Evolutionary conservation across 1,140 invertebrate genomes (phyloP).

Genomic region (Neomicropteryx cornuta): DNA sequence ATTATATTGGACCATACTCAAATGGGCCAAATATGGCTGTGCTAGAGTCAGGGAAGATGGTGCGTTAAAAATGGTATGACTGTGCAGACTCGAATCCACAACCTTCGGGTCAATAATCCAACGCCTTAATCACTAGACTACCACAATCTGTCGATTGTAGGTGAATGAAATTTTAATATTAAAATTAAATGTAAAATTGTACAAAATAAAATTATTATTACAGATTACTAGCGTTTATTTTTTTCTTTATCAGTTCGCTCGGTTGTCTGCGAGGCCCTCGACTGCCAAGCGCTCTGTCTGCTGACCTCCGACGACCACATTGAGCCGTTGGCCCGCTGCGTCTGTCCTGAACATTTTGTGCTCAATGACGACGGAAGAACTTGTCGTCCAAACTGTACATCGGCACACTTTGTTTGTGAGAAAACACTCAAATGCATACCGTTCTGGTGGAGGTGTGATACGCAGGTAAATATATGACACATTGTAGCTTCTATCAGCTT

Average conservation of each 20-base stretch:
- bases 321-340: constrained; percentile 52
- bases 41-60: no score
- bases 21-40: no score
- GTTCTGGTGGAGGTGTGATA: constrained; percentile 72
- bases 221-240: constrained; percentile 1
- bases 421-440: constrained; percentile 72
- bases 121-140: no score
- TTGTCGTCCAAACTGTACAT: constrained; percentile 69
- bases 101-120: no score
- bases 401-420: constrained; percentile 67
- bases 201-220: no score
- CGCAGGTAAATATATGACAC: constrained; percentile 34
- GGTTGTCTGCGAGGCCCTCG: constrained; percentile 36
- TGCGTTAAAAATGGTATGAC: no score
- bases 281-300: constrained; percentile 68
- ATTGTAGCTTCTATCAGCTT: no score
- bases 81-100: no score
- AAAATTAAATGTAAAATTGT: no score
- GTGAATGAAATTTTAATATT: no score
- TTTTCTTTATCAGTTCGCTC: constrained; percentile 19
- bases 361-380: constrained; percentile 50
- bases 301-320: constrained; percentile 39
- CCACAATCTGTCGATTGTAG: no score
- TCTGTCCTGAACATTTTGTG: constrained; percentile 73
- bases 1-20: no score